Evolutionary conservation across 2,888 invertebrate genomes (phyloP).

Genomic region (Calameuta filiformis): DNA sequence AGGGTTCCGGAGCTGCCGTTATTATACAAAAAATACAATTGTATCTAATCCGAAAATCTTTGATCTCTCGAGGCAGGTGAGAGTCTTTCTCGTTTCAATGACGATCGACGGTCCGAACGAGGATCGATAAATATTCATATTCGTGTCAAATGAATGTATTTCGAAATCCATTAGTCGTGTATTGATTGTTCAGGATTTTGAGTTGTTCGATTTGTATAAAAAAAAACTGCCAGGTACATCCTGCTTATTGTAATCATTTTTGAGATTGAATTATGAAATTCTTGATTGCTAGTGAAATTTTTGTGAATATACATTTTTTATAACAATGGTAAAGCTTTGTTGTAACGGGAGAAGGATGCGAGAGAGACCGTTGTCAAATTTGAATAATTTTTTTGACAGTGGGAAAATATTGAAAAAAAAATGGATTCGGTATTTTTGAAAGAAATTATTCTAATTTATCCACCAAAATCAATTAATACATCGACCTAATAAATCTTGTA

Average conservation of each 20-base stretch:
- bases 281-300: background rate
- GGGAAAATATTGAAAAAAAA: background rate
- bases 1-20: background rate
- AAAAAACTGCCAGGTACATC: background rate
- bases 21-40: background rate
- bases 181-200: background rate
- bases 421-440: background rate
- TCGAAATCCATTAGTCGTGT: background rate
- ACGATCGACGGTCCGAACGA: background rate
- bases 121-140: background rate
- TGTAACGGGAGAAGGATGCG: background rate
- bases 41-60: background rate
- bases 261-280: background rate
- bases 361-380: background rate
- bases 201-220: background rate
- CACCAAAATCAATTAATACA: background rate
- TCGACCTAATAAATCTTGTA: background rate
- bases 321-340: background rate
- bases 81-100: background rate
- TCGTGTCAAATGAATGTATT: background rate
- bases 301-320: background rate
- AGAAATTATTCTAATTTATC: too few species aligned
- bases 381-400: background rate
- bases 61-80: background rate
- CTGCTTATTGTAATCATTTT: background rate